Base-by-base conservation (phyloP, 1,140 invertebrate species). In the Zaprionus davidi region DNA sequence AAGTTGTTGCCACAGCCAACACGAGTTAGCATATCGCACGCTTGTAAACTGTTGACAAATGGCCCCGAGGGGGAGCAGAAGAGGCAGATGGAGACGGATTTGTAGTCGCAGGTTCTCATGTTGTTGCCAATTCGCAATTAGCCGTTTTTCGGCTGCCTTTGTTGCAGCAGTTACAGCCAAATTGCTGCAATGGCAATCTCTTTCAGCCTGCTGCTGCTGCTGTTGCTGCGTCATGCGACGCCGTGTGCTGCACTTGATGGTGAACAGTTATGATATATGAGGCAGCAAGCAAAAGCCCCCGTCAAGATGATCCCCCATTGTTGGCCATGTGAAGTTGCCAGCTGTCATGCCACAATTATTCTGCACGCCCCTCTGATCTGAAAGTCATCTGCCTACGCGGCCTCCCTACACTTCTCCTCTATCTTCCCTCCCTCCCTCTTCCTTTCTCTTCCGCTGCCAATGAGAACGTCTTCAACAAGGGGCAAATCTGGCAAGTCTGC, bases 211-310 rank as follows among this genome's bases (percentile, higher is more conserved):
- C 63, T 34, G 7, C 17, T 26, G 38, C 11, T 3, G 41, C 24
- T 46, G 59, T 26, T 34, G 41, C 59, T 66, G 64, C 26, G 36
- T 56, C 64, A 57, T 57, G 53, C 60, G 53, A 67, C 69, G 26
- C 62, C 31, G 20, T 13, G 20, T 13, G 44, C 3, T 24, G 20
- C 56, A 56, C 64, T 78, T 85, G 83, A 74, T 81, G 83, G 87
- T 87, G 74, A 80, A 60, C 84, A 76, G 84, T 87, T 88, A 84
- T 87, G 84, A 87, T 87, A 88, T 81, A 66, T 81, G 83, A 49
- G 46, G 20, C 17, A 49, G 46, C 17, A 7, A 9, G 28, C 28
- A 9, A 2, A 28, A 7, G 9, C 46, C 41, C 46, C 24, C 24
- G 24, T 11, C 17, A 7, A 51, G 84, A 87, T 81, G 87, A 55